phyloP scores from a whole-genome alignment of 1,140 invertebrate genomes.

The Phortica variegata region DNA sequence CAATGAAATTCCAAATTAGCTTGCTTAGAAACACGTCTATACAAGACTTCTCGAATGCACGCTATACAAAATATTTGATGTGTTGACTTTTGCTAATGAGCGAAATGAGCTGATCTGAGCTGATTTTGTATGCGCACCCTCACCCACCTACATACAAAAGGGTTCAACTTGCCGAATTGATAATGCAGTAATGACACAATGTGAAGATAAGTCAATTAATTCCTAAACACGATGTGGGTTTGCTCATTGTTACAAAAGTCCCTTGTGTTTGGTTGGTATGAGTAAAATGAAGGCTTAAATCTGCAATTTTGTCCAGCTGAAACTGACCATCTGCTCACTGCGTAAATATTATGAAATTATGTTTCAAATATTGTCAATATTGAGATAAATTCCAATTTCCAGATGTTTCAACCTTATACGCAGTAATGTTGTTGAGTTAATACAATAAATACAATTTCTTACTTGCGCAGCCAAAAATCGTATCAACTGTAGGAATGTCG shows the following conservation, averaged over 20 bases:
- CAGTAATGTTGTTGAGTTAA: too few species aligned
- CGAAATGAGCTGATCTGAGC: not conserved
- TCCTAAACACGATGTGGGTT: not conserved
- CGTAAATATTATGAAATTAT: constrained; percentile 4
- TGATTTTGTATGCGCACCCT: constrained; percentile 6
- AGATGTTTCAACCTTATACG: too few species aligned
- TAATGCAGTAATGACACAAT: not conserved
- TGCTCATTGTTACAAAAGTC: not conserved
- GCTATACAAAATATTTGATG: not conserved
- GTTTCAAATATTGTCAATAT: too few species aligned
- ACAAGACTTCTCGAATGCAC: too few species aligned
- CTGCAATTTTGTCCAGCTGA: constrained; percentile 16
- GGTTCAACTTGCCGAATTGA: constrained; percentile 1
- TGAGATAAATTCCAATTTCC: too few species aligned
- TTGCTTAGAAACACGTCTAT: not conserved
- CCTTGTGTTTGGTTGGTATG: not conserved
- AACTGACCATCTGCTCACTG: constrained; percentile 20
- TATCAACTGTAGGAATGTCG: too few species aligned
- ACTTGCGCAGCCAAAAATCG: too few species aligned
- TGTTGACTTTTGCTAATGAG: constrained; percentile 11
- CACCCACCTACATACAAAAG: constrained; percentile 1
- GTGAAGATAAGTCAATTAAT: constrained; percentile 20
- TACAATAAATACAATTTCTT: too few species aligned
- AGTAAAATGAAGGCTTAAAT: not conserved
- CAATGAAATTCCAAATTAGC: constrained; percentile 14